A percentile compares a stretch with the other conserved stretches of the same genome.
Conservation (phyloP, 2,113 vertebrate species). For the Microtus montanus region DNA sequence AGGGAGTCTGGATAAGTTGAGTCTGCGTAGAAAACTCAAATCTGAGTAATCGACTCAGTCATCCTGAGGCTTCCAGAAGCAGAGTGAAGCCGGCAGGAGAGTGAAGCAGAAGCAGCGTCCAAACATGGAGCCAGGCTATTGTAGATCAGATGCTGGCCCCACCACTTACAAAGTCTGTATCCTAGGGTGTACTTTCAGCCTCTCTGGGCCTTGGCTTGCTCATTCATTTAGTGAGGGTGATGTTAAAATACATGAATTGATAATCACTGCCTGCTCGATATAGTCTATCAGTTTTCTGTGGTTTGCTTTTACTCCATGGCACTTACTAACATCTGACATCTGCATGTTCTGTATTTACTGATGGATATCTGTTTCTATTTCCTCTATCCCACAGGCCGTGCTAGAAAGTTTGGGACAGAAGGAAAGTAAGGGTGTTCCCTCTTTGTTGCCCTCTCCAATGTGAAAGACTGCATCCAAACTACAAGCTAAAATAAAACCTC, state of each 20-base stretch:
- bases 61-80: not conserved
- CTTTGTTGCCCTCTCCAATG: not conserved
- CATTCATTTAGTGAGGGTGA: not conserved
- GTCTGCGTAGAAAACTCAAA: not conserved
- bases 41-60: not conserved
- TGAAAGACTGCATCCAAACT: not conserved
- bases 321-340: not conserved
- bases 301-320: not conserved
- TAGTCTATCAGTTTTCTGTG: not conserved
- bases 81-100: not conserved
- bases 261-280: not conserved
- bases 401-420: not conserved
- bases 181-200: not conserved
- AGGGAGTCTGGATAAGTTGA: not conserved
- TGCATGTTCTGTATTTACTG: not conserved
- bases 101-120: no score
- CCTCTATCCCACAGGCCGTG: not conserved
- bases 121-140: not conserved
- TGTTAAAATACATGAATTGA: not conserved
- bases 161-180: not conserved
- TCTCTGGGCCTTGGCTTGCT: not conserved
- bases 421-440: not conserved
- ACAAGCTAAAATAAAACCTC: not conserved
- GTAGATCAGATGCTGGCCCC: not conserved
- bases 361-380: not conserved